A percentile compares a stretch with the other conserved stretches of the same genome.
These are phyloP conservation scores for Pogonognathellus flavescens DNA, from an alignment of 1,140 invertebrate genomes.

Conservation along the genomic window DNA sequence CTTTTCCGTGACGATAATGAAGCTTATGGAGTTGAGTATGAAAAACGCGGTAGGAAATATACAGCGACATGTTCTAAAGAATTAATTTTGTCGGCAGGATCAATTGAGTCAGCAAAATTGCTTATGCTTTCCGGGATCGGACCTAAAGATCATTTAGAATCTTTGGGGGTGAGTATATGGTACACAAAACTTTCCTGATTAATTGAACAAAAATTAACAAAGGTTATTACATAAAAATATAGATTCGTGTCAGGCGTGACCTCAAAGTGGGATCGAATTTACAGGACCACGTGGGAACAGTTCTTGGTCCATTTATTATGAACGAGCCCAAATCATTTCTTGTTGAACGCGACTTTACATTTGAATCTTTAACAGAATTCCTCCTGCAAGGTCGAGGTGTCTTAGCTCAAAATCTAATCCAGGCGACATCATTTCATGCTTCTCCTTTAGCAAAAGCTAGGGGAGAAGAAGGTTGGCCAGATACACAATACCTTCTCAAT, in stretches of 20 bases:
- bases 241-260: constrained; percentile 65
- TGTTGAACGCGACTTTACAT: constrained; percentile 49
- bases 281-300: constrained; percentile 75
- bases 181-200: not conserved
- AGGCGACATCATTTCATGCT: constrained; percentile 56
- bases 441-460: constrained; percentile 43
- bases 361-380: constrained; percentile 65
- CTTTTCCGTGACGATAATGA: constrained; percentile 57
- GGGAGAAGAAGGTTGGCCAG: constrained; percentile 59
- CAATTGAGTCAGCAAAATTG: constrained; percentile 22
- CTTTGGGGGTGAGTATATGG: constrained; percentile 9
- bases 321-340: constrained; percentile 67
- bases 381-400: constrained; percentile 67
- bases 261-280: constrained; percentile 70
- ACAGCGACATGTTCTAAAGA: constrained; percentile 19
- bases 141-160: constrained; percentile 70
- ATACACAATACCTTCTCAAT: constrained; percentile 38
- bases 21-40: constrained; percentile 54
- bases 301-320: constrained; percentile 69
- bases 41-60: constrained; percentile 24
- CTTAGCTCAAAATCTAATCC: constrained; percentile 68
- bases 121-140: constrained; percentile 72
- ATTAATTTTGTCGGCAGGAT: constrained; percentile 27
- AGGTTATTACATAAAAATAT: too few species aligned
- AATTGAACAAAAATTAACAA: too few species aligned